A percentile compares a stretch with the other conserved stretches of the same genome.
These are phyloP conservation scores for Indicator maculatus DNA, from an alignment of 2,113 vertebrate species.

Conservation along the genomic window DNA sequence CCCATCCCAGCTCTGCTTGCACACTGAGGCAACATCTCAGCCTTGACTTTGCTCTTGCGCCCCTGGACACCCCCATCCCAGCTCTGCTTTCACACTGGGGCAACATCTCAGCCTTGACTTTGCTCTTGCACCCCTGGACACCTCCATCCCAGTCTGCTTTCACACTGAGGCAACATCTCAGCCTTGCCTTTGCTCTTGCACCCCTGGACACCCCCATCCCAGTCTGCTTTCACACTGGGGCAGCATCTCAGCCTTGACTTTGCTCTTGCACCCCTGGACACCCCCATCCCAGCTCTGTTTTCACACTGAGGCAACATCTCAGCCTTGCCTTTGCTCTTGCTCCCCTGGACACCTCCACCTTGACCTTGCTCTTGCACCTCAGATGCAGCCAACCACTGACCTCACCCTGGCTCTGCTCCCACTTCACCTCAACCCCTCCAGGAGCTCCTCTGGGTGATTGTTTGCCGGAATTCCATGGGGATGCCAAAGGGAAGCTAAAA, in stretches of 20 bases:
- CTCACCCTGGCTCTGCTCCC: fast-evolving
- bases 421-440: not conserved
- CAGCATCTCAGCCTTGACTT: no score
- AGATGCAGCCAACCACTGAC: not conserved
- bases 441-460: fast-evolving
- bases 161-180: not conserved
- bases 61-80: no score
- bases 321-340: not conserved
- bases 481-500: not conserved
- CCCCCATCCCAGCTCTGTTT: not conserved
- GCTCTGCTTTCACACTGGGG: not conserved
- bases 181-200: not conserved
- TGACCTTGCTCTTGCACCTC: no score
- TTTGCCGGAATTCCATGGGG: not conserved
- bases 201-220: fast-evolving
- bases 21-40: not conserved
- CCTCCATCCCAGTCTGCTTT: not conserved
- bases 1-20: not conserved
- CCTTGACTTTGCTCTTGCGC: not conserved
- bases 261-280: not conserved
- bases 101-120: no score
- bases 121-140: not conserved
- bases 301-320: not conserved
- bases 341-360: not conserved
- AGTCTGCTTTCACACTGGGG: not conserved